These are phyloP conservation scores for Eublepharis macularius DNA, from an alignment of 2,113 vertebrate genomes.

Conservation along the genomic window DNA sequence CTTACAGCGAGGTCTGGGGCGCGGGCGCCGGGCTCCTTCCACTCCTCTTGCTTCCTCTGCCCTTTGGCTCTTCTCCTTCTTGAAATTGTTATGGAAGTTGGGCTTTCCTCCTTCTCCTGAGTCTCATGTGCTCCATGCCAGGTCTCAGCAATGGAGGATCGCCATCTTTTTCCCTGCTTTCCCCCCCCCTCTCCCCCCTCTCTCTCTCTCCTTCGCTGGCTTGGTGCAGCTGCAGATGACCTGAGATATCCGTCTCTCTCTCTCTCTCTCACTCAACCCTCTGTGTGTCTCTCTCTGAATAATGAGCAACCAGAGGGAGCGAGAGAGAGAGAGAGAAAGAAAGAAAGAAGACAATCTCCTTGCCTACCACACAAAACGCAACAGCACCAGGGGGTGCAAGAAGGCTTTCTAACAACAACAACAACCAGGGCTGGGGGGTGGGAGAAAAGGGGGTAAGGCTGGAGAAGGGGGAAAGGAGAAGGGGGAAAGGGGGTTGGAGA, in stretches of 20 bases:
- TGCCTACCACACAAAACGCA: constrained; percentile 91
- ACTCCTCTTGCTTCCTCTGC: constrained; percentile 52
- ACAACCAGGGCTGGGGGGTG: constrained; percentile 68
- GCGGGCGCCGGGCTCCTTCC: constrained; percentile 71
- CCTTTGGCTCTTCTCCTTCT: constrained; percentile 64
- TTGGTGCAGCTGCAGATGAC: constrained; percentile 98
- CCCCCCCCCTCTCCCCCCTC: constrained; percentile 38
- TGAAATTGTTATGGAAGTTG: constrained; percentile 87
- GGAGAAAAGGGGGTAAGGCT: constrained; percentile 45
- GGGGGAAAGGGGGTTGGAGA: constrained; percentile 67
- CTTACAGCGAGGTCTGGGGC: constrained; percentile 81
- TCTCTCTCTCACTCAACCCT: constrained; percentile 85
- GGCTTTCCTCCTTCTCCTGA: constrained; percentile 81
- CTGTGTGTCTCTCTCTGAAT: constrained; percentile 96
- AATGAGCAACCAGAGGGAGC: constrained; percentile 98
- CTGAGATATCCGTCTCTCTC: constrained; percentile 99
- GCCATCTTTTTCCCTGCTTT: constrained; percentile 98
- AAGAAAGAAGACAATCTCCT: constrained; percentile 98
- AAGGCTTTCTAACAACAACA: constrained; percentile 87
- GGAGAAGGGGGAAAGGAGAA: constrained; percentile 62
- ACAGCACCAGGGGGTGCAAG: constrained; percentile 99
- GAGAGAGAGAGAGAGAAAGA: constrained; percentile 96
- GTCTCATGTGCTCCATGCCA: constrained; percentile 93
- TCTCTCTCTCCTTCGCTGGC: constrained; percentile 79
- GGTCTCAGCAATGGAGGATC: constrained; percentile 97